A percentile compares a stretch with the other conserved stretches of the same genome.
These are phyloP conservation scores for Phaenicophaeus curvirostris DNA, from an alignment of 2,797 vertebrate species.

Conservation along the genomic window DNA sequence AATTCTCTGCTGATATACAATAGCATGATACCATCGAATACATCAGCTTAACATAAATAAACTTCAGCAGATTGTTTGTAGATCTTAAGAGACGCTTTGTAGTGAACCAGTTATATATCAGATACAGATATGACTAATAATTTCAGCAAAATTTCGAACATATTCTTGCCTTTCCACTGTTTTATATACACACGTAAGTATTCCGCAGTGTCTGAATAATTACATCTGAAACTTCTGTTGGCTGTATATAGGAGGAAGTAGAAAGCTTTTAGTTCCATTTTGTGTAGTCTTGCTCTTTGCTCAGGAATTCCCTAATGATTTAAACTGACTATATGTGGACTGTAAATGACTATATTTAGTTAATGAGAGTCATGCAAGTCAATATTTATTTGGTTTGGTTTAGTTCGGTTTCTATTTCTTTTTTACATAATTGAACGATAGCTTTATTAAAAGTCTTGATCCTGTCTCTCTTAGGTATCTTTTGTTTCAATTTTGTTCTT, in stretches of 20 bases:
- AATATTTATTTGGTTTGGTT: too few relatives aligned
- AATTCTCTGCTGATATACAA: background rate
- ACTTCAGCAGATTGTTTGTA: background rate
- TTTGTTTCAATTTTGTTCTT: background rate
- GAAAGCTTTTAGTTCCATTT: background rate
- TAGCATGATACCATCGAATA: too few relatives aligned
- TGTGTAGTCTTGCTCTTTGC: background rate
- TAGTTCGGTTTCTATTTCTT: too few relatives aligned
- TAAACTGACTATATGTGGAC: background rate
- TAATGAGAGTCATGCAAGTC: background rate
- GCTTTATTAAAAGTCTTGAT: background rate
- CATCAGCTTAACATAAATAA: background rate
- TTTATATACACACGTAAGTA: too few relatives aligned
- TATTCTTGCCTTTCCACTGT: background rate
- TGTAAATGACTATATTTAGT: background rate
- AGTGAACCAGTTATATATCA: background rate
- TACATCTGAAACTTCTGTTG: too few relatives aligned
- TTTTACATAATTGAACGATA: background rate
- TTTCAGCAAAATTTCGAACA: background rate
- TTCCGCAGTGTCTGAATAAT: too few relatives aligned
- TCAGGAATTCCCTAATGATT: background rate
- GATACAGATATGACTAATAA: background rate
- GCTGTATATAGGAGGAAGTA: too few relatives aligned
- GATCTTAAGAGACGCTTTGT: background rate
- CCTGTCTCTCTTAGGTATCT: background rate